phyloP scores from a whole-genome alignment of 2,797 vertebrate genomes.

The Setipinna tenuifilis region DNA sequence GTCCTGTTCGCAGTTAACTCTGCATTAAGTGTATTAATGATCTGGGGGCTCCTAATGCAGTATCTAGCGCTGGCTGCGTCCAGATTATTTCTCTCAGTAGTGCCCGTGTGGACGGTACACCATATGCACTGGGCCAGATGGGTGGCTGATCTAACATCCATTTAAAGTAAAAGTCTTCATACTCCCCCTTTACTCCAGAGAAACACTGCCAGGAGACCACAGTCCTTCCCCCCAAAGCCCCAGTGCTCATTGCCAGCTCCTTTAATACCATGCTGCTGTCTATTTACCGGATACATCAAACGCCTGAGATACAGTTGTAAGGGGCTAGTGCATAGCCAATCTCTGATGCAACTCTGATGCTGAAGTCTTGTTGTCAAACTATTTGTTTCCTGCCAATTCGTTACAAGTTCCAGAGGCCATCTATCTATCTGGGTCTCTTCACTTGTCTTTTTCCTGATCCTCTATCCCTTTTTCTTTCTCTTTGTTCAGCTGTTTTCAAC shows the following conservation, averaged over 20 bases:
- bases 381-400: not conserved
- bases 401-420: not conserved
- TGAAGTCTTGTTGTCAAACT: not conserved
- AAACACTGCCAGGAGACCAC: not conserved
- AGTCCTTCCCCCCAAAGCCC: not conserved
- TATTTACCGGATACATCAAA: not conserved
- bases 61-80: not conserved
- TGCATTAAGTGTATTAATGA: slow-evolving; percentile 19
- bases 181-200: not conserved
- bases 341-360: no score
- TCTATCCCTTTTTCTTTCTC: not conserved
- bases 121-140: not conserved
- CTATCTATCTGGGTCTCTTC: not conserved
- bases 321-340: not conserved
- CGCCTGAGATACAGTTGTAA: not conserved
- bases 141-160: not conserved
- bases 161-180: not conserved
- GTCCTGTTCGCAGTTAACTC: not conserved
- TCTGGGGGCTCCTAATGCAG: no score
- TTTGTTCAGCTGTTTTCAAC: not conserved
- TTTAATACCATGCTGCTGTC: not conserved
- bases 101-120: no score
- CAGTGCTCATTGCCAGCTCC: not conserved
- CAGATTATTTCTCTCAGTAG: not conserved
- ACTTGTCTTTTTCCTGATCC: not conserved